A percentile compares a stretch with the other conserved stretches of the same genome.
Conservation (phyloP, 1,140 invertebrate species). For the Reticulitermes speratus region DNA sequence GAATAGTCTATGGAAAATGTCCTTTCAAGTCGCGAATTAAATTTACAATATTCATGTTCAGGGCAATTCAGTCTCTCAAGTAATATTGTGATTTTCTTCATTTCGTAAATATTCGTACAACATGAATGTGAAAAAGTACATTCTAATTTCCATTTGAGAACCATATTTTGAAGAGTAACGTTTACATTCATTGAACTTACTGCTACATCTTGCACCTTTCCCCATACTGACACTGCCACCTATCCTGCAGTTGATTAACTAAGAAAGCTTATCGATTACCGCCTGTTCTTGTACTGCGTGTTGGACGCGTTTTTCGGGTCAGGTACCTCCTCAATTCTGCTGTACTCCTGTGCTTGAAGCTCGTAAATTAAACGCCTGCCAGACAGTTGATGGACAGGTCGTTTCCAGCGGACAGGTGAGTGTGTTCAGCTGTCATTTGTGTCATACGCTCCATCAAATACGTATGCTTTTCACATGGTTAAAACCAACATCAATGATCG, state of each 20-base stretch:
- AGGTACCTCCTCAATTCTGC: neutral
- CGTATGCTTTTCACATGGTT: neutral
- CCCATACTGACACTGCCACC: neutral
- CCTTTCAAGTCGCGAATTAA: too few relatives aligned
- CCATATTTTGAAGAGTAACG: neutral
- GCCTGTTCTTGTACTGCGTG: neutral
- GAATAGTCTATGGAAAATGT: too few relatives aligned
- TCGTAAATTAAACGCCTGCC: constrained; percentile 15
- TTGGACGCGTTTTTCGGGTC: neutral
- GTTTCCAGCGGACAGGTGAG: neutral
- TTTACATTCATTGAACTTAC: neutral
- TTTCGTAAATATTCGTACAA: too few relatives aligned
- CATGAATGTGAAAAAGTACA: too few relatives aligned
- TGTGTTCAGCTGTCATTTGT: neutral
- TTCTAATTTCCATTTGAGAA: too few relatives aligned
- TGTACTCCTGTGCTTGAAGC: neutral
- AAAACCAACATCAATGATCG: neutral
- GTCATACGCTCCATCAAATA: neutral
- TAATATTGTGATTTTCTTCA: too few relatives aligned
- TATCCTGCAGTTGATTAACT: neutral
- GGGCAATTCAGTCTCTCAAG: too few relatives aligned
- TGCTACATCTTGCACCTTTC: neutral
- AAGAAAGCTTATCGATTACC: neutral
- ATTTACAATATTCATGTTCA: too few relatives aligned
- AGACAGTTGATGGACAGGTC: neutral